phyloP scores from a whole-genome alignment of 2,797 vertebrate species.

The Gymnocypris eckloni region DNA sequence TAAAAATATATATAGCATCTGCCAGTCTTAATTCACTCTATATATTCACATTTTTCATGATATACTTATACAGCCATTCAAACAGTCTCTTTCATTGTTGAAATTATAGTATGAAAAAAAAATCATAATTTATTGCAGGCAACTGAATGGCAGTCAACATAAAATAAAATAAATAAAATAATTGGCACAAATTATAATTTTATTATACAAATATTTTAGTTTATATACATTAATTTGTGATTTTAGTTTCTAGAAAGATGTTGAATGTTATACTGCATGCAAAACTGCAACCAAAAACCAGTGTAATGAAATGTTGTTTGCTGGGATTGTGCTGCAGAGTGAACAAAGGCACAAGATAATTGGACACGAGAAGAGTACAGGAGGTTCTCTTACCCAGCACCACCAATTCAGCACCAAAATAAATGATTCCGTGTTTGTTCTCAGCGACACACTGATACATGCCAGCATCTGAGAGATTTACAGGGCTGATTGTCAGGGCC shows the following conservation, averaged over 20 bases:
- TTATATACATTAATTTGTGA: neutral
- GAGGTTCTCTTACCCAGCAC: constrained; percentile 88
- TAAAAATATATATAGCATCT: no score
- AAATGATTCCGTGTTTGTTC: constrained; percentile 94
- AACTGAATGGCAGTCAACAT: neutral
- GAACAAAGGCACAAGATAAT: constrained; percentile 67
- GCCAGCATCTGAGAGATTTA: constrained; percentile 91
- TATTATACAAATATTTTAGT: neutral
- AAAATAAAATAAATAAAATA: no score
- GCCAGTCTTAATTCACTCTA: no score
- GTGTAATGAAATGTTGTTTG: neutral
- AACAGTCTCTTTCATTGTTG: neutral
- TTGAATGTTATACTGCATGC: neutral
- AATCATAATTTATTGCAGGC: neutral
- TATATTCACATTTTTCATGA: no score
- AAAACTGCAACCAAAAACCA: neutral
- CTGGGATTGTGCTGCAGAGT: constrained; percentile 24
- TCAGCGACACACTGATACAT: constrained; percentile 97
- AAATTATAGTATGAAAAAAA: neutral
- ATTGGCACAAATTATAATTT: no score
- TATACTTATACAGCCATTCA: neutral
- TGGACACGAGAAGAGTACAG: neutral
- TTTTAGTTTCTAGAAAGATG: neutral
- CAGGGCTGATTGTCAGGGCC: constrained; percentile 84
- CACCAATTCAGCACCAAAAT: constrained; percentile 91